Percentiles rank a stretch among this genome's conserved stretches.
Evolutionary conservation across 2,888 invertebrate genomes (phyloP).

Genomic region (Sminthurides aquaticus): DNA sequence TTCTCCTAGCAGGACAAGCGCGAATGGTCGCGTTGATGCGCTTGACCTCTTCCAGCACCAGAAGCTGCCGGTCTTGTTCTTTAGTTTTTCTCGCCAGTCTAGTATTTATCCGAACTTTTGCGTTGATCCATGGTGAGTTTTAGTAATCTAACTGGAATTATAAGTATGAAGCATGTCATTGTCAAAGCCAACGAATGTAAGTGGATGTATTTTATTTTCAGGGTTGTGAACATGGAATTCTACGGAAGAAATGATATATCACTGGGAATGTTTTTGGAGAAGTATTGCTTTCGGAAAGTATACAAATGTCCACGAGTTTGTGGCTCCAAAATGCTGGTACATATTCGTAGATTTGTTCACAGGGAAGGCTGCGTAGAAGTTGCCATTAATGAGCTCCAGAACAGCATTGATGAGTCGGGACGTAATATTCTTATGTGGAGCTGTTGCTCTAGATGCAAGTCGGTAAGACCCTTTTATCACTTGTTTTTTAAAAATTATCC

Average conservation of each 20-base stretch:
- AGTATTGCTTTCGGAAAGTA: conserved; percentile 78
- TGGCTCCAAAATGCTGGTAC: conserved; percentile 75
- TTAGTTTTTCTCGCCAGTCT: conserved; percentile 70
- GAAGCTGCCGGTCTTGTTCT: conserved; percentile 77
- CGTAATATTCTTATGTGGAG: conserved; percentile 73
- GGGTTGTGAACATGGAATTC: conserved; percentile 87
- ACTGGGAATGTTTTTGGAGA: conserved; percentile 83
- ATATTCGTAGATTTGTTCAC: conserved; percentile 83
- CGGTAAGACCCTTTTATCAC: conserved; percentile 45
- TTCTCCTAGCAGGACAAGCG: conserved; percentile 1
- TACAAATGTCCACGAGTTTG: conserved; percentile 77
- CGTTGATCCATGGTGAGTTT: conserved; percentile 76
- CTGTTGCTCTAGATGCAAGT: conserved; percentile 64
- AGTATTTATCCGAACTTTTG: conserved; percentile 79
- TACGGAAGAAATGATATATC: conserved; percentile 93
- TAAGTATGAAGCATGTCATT: neutral
- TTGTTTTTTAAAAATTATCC: neutral
- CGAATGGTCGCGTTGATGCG: conserved; percentile 54
- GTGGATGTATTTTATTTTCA: conserved; percentile 47
- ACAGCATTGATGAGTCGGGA: conserved; percentile 48
- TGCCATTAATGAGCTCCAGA: conserved; percentile 52
- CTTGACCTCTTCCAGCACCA: conserved; percentile 77
- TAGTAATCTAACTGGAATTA: neutral
- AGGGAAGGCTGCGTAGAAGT: conserved; percentile 81
- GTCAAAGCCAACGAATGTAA: neutral